Evolutionary conservation across 2,113 vertebrate genomes (phyloP).

Genomic region (Chionis minor): DNA sequence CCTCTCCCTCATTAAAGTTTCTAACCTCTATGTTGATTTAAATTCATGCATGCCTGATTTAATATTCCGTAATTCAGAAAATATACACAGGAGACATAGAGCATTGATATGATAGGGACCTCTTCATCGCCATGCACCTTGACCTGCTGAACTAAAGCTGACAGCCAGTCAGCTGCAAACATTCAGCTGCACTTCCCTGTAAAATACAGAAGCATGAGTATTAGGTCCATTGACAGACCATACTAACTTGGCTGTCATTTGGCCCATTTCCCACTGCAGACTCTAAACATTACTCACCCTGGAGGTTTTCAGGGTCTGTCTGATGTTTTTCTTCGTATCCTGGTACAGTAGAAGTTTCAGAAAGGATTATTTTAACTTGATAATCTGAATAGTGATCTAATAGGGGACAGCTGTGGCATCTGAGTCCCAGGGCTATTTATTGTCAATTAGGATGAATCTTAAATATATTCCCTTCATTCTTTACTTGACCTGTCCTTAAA

Average conservation of each 20-base stretch:
- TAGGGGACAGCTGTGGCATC: conserved; percentile 70
- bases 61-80: background rate
- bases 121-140: conserved; percentile 44
- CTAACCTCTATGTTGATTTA: background rate
- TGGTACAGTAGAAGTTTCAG: conserved; percentile 74
- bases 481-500: conserved; percentile 68
- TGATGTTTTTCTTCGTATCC: conserved; percentile 62
- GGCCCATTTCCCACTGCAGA: conserved; percentile 59
- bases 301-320: conserved; percentile 63
- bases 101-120: background rate
- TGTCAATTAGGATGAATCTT: conserved; percentile 78
- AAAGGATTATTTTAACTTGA: conserved; percentile 79
- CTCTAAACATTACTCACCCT: conserved; percentile 73
- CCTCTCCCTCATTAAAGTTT: background rate
- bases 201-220: conserved; percentile 43
- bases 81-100: background rate
- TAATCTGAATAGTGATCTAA: conserved; percentile 80
- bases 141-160: conserved; percentile 80
- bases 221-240: conserved; percentile 60
- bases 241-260: conserved; percentile 59
- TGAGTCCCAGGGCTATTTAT: conserved; percentile 73
- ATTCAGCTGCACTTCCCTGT: conserved; percentile 10
- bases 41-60: background rate
- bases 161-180: conserved; percentile 62
- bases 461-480: conserved; percentile 72